Evolutionary conservation across 1,140 invertebrate species (phyloP).

Genomic region (Sycophaga agraensis): DNA sequence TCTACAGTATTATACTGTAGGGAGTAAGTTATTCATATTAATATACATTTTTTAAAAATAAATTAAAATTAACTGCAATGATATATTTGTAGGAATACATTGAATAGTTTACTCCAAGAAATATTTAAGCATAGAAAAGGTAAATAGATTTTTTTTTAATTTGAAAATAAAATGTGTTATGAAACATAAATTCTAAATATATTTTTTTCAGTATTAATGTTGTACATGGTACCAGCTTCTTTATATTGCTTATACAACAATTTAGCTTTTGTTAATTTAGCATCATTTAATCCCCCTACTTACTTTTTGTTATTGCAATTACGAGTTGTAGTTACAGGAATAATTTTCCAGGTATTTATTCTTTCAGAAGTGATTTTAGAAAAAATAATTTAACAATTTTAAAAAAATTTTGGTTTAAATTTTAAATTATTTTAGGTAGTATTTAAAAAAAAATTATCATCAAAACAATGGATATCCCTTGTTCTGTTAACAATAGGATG

Average conservation of each 20-base stretch:
- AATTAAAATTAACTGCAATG: background rate
- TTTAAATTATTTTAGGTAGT: slow-evolving; percentile 64
- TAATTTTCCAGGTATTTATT: slow-evolving; percentile 82
- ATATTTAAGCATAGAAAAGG: slow-evolving; percentile 61
- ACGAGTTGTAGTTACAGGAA: slow-evolving; percentile 86
- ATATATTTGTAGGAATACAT: slow-evolving; percentile 53
- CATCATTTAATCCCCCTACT: slow-evolving; percentile 90
- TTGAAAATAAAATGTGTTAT: background rate
- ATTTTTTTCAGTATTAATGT: slow-evolving; percentile 65
- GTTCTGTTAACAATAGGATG: slow-evolving; percentile 85
- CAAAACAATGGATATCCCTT: slow-evolving; percentile 87
- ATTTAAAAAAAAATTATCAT: slow-evolving; percentile 82
- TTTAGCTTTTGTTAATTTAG: slow-evolving; percentile 87
- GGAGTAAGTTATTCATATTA: slow-evolving; percentile 67
- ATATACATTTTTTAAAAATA: slow-evolving; percentile 9
- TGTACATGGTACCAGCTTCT: slow-evolving; percentile 89
- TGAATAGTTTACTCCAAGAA: slow-evolving; percentile 58
- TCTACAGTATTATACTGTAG: slow-evolving; percentile 72
- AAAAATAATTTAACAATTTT: too few relatives aligned
- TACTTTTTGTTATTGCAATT: slow-evolving; percentile 93
- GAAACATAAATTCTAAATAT: slow-evolving; percentile 5
- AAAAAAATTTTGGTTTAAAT: slow-evolving; percentile 2
- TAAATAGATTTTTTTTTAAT: slow-evolving; percentile 27
- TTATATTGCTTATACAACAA: slow-evolving; percentile 96
- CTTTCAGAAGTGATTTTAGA: too few relatives aligned